Conservation (phyloP, 2,797 vertebrate genomes). For the Sebastes diaconus region DNA sequence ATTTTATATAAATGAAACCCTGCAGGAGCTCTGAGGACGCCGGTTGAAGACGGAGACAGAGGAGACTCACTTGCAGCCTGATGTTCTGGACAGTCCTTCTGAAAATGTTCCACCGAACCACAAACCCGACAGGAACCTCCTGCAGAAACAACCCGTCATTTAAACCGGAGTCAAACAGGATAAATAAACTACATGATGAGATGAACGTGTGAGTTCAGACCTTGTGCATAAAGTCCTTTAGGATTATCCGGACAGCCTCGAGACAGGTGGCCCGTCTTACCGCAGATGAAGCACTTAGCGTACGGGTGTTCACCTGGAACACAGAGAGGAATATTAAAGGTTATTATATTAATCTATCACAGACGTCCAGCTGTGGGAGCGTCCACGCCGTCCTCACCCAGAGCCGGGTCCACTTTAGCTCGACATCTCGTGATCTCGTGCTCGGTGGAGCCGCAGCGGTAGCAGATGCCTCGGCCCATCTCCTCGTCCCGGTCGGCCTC, state of each 20-base stretch:
- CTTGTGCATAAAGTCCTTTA: conserved; percentile 93
- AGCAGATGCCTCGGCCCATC: conserved; percentile 93
- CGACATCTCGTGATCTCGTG: conserved; percentile 91
- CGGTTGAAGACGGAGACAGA: not conserved
- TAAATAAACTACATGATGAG: rapidly evolving
- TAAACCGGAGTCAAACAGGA: not conserved
- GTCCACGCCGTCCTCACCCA: conserved; percentile 80
- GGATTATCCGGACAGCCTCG: conserved; percentile 93
- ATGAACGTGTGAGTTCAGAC: conserved; percentile 62
- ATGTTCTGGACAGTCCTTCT: conserved; percentile 92
- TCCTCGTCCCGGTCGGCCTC: conserved; percentile 89
- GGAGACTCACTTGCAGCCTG: conserved; percentile 85
- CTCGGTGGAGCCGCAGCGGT: conserved; percentile 95
- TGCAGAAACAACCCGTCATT: conserved; percentile 48
- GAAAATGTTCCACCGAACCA: conserved; percentile 95
- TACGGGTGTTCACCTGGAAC: conserved; percentile 91
- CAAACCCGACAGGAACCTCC: conserved; percentile 92
- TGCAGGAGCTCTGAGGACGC: too few relatives aligned
- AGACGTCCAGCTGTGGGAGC: not conserved
- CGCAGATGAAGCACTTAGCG: conserved; percentile 97
- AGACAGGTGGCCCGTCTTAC: conserved; percentile 92
- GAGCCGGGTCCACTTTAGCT: conserved; percentile 91
- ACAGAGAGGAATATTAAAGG: not conserved
- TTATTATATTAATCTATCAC: not conserved
- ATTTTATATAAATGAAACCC: too few relatives aligned